These are phyloP conservation scores for Elgaria multicarinata DNA, from an alignment of 2,113 vertebrate species.

Conservation along the genomic window DNA sequence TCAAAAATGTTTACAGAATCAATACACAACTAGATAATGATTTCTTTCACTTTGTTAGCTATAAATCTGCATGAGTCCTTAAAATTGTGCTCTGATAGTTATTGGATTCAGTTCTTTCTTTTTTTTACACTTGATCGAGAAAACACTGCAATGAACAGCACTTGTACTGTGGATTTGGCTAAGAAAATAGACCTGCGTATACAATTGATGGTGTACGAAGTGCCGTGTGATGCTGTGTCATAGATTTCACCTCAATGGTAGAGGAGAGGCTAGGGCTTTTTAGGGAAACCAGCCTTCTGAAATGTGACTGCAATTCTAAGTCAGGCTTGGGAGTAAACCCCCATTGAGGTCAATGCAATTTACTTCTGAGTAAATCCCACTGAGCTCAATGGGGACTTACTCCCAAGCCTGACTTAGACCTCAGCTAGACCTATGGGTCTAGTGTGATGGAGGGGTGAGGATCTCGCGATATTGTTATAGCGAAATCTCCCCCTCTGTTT, in stretches of 20 bases:
- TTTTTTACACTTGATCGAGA: slow-evolving; percentile 2
- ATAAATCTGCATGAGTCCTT: slow-evolving; percentile 4
- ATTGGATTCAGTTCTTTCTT: background rate
- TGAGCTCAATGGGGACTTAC: background rate
- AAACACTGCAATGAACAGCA: slow-evolving; percentile 16
- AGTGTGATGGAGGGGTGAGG: too few relatives aligned
- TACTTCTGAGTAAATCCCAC: too few relatives aligned
- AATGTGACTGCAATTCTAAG: background rate
- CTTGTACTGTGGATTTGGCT: background rate
- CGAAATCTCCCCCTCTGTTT: too few relatives aligned
- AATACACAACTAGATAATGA: slow-evolving; percentile 13
- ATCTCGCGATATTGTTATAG: too few relatives aligned
- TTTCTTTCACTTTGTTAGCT: background rate
- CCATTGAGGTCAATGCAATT: too few relatives aligned
- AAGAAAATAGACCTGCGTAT: background rate
- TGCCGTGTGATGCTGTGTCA: background rate
- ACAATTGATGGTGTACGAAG: background rate
- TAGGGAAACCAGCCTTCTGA: background rate
- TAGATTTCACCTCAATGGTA: background rate
- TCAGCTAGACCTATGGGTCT: too few relatives aligned
- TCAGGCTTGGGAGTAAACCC: too few relatives aligned
- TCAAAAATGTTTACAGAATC: slow-evolving; percentile 21
- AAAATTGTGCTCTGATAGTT: slow-evolving; percentile 3
- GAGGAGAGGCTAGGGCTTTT: background rate
- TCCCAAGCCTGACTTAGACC: too few relatives aligned